Conservation (phyloP, 2,888 invertebrate species). For the Tachina lurida region DNA sequence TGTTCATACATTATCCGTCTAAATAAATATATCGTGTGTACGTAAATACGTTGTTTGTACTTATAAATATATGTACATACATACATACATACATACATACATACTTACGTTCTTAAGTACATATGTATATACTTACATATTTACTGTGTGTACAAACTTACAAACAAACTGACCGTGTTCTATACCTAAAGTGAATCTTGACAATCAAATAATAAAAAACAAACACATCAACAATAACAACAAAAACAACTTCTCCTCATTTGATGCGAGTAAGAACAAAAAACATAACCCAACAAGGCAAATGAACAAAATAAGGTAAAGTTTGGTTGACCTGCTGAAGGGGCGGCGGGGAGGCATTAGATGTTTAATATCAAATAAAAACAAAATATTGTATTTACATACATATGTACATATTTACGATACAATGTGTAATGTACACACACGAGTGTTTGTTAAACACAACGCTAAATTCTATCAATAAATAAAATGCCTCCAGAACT, state of each 20-base stretch:
- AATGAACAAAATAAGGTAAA: slow-evolving; percentile 13
- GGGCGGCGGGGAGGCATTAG: slow-evolving; percentile 29
- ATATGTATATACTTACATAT: slow-evolving; percentile 14
- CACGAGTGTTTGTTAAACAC: background rate
- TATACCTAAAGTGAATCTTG: slow-evolving; percentile 69
- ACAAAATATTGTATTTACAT: slow-evolving; percentile 1
- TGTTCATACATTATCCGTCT: slow-evolving; percentile 59
- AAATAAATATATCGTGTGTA: slow-evolving; percentile 46
- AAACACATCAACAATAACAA: slow-evolving; percentile 31
- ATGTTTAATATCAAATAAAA: slow-evolving; percentile 31
- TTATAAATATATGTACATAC: slow-evolving; percentile 34
- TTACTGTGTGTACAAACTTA: slow-evolving; percentile 2
- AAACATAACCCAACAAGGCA: background rate
- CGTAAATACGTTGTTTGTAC: slow-evolving; percentile 7
- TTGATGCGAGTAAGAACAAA: slow-evolving; percentile 49
- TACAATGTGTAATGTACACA: background rate
- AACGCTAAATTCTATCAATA: background rate
- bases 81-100: slow-evolving; percentile 13
- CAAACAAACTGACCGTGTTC: slow-evolving; percentile 63
- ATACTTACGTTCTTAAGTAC: slow-evolving; percentile 7
- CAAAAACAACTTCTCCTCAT: slow-evolving; percentile 63
- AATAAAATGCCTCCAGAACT: background rate
- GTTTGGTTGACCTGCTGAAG: slow-evolving; percentile 18
- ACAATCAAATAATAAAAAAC: slow-evolving; percentile 54
- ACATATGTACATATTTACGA: slow-evolving; percentile 8